A percentile compares a stretch with the other conserved stretches of the same genome.
Conservation (phyloP, 2,797 vertebrate species). For the Hoplostethus atlanticus region DNA sequence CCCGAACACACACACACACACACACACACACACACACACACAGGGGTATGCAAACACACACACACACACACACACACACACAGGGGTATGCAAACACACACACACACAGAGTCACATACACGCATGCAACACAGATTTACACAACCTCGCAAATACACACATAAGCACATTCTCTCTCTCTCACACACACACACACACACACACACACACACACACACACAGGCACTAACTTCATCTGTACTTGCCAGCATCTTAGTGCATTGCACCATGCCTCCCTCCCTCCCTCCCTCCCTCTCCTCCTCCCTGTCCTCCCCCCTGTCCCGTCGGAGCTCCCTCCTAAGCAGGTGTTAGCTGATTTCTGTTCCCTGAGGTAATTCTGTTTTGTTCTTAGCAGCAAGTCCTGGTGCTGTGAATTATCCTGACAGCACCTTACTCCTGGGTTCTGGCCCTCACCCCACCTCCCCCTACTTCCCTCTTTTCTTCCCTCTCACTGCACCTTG, state of each 20-base stretch:
- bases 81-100: neutral
- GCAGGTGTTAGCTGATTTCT: constrained; percentile 84
- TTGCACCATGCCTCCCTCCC: constrained; percentile 45
- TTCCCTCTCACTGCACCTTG: constrained; percentile 26
- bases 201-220: constrained; percentile 5
- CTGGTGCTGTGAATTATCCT: constrained; percentile 80
- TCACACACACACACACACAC: constrained; percentile 7
- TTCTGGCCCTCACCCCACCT: constrained; percentile 41
- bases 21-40: too few species aligned
- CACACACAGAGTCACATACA: neutral
- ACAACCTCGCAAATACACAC: constrained; percentile 47
- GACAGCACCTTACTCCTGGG: constrained; percentile 76
- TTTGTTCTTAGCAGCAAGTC: constrained; percentile 78
- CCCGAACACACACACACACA: constrained; percentile 20
- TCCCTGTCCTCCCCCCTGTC: constrained; percentile 34
- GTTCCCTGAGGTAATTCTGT: constrained; percentile 76
- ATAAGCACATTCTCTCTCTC: constrained; percentile 29
- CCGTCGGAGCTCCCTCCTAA: constrained; percentile 69
- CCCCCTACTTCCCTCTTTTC: constrained; percentile 5
- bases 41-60: too few species aligned
- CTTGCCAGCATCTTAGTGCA: constrained; percentile 60
- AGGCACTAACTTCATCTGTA: constrained; percentile 51
- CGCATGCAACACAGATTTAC: constrained; percentile 33
- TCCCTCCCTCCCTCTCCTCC: constrained; percentile 11
- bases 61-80: too few species aligned